Evolutionary conservation across 2,113 vertebrate genomes (phyloP).

Genomic region (Cisticola juncidis): DNA sequence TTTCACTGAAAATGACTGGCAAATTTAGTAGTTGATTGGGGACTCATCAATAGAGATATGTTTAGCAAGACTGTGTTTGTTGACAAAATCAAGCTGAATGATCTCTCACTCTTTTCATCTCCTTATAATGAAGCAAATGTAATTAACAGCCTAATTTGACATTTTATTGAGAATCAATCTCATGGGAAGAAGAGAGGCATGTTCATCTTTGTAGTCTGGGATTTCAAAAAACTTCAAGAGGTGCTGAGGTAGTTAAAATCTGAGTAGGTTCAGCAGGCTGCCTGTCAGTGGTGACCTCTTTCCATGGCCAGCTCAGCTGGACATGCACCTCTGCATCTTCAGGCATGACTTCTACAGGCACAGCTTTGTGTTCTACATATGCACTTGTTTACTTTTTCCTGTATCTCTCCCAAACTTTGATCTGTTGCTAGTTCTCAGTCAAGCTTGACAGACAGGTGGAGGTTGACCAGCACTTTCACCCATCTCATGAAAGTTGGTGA

Average conservation of each 20-base stretch:
- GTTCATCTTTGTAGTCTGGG: neutral
- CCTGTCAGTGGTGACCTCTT: neutral
- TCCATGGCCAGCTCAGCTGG: neutral
- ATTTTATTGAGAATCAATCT: slow-evolving; percentile 8
- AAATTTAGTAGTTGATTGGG: neutral
- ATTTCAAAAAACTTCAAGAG: neutral
- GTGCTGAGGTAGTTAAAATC: neutral
- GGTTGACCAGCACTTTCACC: neutral
- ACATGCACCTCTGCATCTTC: neutral
- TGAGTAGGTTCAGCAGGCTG: neutral
- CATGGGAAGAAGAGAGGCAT: neutral
- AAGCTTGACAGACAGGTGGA: neutral
- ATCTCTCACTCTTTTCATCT: slow-evolving; percentile 2
- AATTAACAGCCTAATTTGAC: slow-evolving; percentile 28
- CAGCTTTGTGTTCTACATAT: neutral
- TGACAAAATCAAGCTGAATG: slow-evolving; percentile 30
- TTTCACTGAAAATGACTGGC: neutral
- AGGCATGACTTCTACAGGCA: neutral
- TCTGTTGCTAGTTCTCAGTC: neutral
- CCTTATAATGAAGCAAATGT: neutral
- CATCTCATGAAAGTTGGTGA: neutral
- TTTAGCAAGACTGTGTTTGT: neutral
- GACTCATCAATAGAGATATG: neutral
- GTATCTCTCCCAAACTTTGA: neutral
- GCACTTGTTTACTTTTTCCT: neutral